phyloP scores from a whole-genome alignment of 2,797 vertebrate genomes.

The Agapornis canus region DNA sequence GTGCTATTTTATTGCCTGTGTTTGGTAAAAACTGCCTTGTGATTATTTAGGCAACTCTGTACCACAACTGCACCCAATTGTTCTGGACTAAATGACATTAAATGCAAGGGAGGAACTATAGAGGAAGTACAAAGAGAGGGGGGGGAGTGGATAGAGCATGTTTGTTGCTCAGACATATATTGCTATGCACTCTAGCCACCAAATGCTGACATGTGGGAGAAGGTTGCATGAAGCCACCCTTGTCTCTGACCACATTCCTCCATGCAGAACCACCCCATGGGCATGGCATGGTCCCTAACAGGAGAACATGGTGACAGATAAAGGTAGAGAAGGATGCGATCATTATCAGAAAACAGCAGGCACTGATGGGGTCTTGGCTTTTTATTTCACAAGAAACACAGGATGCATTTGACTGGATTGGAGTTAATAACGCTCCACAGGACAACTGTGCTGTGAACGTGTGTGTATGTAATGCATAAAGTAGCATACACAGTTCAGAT shows the following conservation, averaged over 20 bases:
- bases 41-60: background rate
- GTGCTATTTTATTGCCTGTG: background rate
- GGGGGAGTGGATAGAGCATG: rapidly evolving
- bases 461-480: background rate
- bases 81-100: background rate
- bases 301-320: background rate
- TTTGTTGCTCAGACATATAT: background rate
- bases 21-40: background rate
- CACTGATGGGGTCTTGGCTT: background rate
- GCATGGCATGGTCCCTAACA: background rate
- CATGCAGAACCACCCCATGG: background rate
- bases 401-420: background rate
- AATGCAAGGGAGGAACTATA: background rate
- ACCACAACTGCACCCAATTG: background rate
- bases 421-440: background rate
- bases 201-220: rapidly evolving
- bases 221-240: background rate
- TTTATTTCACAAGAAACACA: background rate
- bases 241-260: background rate
- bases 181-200: rapidly evolving
- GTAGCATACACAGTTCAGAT: background rate
- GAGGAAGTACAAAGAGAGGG: background rate
- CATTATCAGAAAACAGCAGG: background rate
- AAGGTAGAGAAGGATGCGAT: background rate
- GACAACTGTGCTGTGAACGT: background rate